A percentile compares a stretch with the other conserved stretches of the same genome.
Evolutionary conservation across 2,888 invertebrate genomes (phyloP).

Genomic region (Nudaria mundana): DNA sequence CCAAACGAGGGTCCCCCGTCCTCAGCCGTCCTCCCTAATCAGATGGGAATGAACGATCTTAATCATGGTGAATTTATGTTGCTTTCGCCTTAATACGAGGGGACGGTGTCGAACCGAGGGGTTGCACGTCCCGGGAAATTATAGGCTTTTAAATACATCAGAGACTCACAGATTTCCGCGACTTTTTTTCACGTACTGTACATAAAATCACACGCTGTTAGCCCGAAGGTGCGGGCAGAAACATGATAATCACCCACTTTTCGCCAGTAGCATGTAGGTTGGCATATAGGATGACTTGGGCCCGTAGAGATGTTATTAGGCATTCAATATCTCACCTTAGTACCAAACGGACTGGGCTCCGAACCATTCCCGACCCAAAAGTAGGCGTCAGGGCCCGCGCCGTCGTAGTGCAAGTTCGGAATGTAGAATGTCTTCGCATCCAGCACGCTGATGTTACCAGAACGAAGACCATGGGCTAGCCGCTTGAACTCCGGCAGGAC

Average conservation of each 20-base stretch:
- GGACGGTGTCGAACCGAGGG: constrained; percentile 1
- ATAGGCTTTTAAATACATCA: constrained; percentile 1
- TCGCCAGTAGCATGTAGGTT: background rate
- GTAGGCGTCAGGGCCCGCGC: constrained; percentile 94
- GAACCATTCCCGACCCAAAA: constrained; percentile 96
- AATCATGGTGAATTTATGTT: constrained; percentile 9
- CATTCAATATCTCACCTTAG: constrained; percentile 79
- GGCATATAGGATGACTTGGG: background rate
- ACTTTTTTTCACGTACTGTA: no score
- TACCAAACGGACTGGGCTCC: constrained; percentile 90
- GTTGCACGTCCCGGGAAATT: background rate
- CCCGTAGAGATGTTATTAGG: background rate
- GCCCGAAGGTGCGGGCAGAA: background rate
- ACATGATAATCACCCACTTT: no score
- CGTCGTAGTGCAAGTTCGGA: constrained; percentile 95
- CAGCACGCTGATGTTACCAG: constrained; percentile 94
- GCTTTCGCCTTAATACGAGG: constrained; percentile 6
- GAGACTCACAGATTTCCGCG: no score
- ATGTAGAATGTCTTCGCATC: constrained; percentile 96
- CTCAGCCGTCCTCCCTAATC: constrained; percentile 5
- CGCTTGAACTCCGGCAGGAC: constrained; percentile 93
- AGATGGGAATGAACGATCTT: constrained; percentile 10
- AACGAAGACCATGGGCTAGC: constrained; percentile 92
- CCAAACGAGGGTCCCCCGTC: constrained; percentile 3
- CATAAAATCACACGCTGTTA: background rate